These are phyloP conservation scores for Aspidiotus destructor DNA, from an alignment of 2,888 invertebrate species.

Conservation along the genomic window DNA sequence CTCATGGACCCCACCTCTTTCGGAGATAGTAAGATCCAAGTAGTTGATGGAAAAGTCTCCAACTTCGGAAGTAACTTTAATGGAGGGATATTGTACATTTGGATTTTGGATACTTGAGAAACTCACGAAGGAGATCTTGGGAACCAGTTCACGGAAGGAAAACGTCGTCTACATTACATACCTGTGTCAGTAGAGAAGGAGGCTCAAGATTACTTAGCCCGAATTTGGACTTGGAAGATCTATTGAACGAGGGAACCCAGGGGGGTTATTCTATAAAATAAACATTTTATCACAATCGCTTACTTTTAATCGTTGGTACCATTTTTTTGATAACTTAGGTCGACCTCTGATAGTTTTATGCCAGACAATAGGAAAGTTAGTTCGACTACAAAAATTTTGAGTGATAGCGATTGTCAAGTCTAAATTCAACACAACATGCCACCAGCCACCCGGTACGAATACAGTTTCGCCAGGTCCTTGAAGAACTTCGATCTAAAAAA, in stretches of 20 bases:
- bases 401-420: constrained; percentile 95
- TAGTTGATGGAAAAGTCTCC: too few relatives aligned
- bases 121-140: too few relatives aligned
- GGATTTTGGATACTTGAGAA: too few relatives aligned
- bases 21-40: neutral
- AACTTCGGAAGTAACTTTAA: too few relatives aligned
- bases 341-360: constrained; percentile 92
- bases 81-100: too few relatives aligned
- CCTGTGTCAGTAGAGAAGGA: too few relatives aligned
- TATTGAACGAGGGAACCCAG: too few relatives aligned
- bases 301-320: constrained; percentile 56
- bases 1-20: too few relatives aligned
- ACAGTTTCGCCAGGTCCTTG: constrained; percentile 96
- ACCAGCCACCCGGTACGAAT: constrained; percentile 98
- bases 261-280: neutral
- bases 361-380: constrained; percentile 97
- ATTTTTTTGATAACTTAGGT: constrained; percentile 89
- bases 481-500: constrained; percentile 69
- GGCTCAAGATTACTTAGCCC: too few relatives aligned
- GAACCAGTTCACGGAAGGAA: too few relatives aligned
- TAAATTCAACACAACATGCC: constrained; percentile 97
- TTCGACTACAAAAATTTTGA: constrained; percentile 91
- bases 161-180: too few relatives aligned
- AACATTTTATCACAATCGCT: neutral
- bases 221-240: too few relatives aligned